Conservation (phyloP, 2,888 invertebrate species). For the Coelopa pilipes region DNA sequence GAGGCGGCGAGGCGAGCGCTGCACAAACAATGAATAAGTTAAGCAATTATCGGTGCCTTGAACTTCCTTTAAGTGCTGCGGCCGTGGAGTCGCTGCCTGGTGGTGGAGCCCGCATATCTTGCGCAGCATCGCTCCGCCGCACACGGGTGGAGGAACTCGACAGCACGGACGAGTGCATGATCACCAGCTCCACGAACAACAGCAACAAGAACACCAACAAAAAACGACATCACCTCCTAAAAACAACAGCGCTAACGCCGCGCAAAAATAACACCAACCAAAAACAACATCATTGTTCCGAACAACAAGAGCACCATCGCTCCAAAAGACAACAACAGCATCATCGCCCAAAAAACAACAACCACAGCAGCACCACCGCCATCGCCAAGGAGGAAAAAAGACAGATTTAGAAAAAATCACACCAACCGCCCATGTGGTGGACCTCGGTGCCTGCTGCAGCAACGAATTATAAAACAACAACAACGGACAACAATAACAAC, state of each 20-base stretch:
- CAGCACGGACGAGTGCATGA: background rate
- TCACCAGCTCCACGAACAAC: background rate
- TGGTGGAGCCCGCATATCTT: background rate
- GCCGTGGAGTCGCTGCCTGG: background rate
- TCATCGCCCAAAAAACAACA: too few species aligned
- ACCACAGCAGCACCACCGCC: too few species aligned
- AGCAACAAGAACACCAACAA: background rate
- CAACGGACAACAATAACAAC: background rate
- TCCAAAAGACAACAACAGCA: too few species aligned
- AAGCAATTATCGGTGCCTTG: constrained; percentile 26
- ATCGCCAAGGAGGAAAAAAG: too few species aligned
- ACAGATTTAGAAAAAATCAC: background rate
- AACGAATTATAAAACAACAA: background rate
- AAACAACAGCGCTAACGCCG: too few species aligned
- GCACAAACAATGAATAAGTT: background rate
- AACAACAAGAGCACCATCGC: too few species aligned
- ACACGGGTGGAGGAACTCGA: background rate
- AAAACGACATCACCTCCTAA: too few species aligned
- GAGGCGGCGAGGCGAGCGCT: background rate
- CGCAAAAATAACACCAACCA: too few species aligned
- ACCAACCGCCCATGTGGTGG: constrained; percentile 16
- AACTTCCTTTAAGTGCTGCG: constrained; percentile 11
- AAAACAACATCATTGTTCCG: too few species aligned
- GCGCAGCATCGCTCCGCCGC: constrained; percentile 9
- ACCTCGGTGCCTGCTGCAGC: background rate